Evolutionary conservation across 2,888 invertebrate species (phyloP).

Genomic region (Cybosia mesomella): DNA sequence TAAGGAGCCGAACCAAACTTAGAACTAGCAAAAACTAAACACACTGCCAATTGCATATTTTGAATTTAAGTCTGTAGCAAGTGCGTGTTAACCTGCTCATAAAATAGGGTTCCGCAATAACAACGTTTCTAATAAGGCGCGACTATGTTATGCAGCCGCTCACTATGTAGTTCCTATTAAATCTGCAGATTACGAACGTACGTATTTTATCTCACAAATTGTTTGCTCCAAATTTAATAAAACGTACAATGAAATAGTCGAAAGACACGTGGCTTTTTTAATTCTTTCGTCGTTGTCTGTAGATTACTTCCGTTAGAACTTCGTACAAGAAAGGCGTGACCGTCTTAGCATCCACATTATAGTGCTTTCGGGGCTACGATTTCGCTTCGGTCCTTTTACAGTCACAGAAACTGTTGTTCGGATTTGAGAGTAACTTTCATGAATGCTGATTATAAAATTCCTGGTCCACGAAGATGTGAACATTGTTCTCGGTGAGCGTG

Average conservation of each 20-base stretch:
- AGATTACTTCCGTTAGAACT: constrained; percentile 1
- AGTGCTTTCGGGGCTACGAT: neutral
- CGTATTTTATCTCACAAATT: neutral
- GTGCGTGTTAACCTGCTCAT: constrained; percentile 11
- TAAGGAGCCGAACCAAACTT: constrained; percentile 63
- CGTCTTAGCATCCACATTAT: neutral
- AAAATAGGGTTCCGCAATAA: constrained; percentile 16
- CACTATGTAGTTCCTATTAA: constrained; percentile 4
- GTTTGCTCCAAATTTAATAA: constrained; percentile 1
- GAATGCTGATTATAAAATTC: constrained; percentile 4
- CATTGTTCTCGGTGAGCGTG: neutral
- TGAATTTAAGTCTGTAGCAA: constrained; percentile 23
- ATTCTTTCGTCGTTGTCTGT: neutral
- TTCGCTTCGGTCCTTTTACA: neutral
- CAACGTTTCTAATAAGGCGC: constrained; percentile 17
- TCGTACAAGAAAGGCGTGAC: neutral
- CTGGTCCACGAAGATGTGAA: neutral
- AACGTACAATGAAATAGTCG: neutral
- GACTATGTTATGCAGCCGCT: constrained; percentile 20
- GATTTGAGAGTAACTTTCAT: neutral
- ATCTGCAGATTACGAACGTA: neutral
- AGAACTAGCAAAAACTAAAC: constrained; percentile 71
- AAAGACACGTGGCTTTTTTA: neutral
- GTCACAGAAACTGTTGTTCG: neutral
- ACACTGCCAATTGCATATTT: constrained; percentile 39